Conservation (phyloP, 1,140 invertebrate genomes). For the Leptonema lineaticorne region DNA sequence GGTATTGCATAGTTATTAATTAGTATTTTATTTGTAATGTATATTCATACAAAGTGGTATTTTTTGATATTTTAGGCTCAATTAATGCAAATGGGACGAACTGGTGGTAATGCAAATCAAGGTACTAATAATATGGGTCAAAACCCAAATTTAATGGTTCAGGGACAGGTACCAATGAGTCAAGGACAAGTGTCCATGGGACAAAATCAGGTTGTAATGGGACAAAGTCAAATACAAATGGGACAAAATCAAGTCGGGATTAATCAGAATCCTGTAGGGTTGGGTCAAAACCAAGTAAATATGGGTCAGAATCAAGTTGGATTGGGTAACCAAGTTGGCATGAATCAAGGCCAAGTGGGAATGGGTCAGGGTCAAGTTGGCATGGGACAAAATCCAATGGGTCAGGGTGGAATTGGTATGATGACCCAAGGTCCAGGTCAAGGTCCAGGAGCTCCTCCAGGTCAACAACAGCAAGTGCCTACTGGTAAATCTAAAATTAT, state of each 20-base stretch:
- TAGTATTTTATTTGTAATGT: too few species aligned
- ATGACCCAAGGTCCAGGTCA: slow-evolving; percentile 30
- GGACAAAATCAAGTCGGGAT: slow-evolving; percentile 5
- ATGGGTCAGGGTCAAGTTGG: slow-evolving; percentile 19
- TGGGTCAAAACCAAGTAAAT: slow-evolving; percentile 24
- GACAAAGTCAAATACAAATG: slow-evolving; percentile 17
- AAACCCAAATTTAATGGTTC: slow-evolving; percentile 28
- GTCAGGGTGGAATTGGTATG: slow-evolving; percentile 30
- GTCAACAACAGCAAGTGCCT: slow-evolving; percentile 33
- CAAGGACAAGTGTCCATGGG: slow-evolving; percentile 30
- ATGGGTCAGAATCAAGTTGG: slow-evolving; percentile 20
- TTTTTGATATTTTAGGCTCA: slow-evolving; percentile 24
- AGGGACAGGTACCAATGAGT: slow-evolving; percentile 19
- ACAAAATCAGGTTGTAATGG: slow-evolving; percentile 7
- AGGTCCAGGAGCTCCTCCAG: slow-evolving; percentile 25
- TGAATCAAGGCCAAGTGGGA: slow-evolving; percentile 5
- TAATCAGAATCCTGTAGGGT: slow-evolving; percentile 4
- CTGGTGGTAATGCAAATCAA: slow-evolving; percentile 24
- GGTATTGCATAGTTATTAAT: slow-evolving; percentile 46
- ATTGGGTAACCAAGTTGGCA: slow-evolving; percentile 15
- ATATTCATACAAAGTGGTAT: too few species aligned
- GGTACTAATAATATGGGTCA: slow-evolving; percentile 29
- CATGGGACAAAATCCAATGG: slow-evolving; percentile 20
- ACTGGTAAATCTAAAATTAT: slow-evolving; percentile 13
- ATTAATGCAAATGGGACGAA: slow-evolving; percentile 36